Evolutionary conservation across 2,888 invertebrate species (phyloP).

Genomic region (Xylocampa areola): DNA sequence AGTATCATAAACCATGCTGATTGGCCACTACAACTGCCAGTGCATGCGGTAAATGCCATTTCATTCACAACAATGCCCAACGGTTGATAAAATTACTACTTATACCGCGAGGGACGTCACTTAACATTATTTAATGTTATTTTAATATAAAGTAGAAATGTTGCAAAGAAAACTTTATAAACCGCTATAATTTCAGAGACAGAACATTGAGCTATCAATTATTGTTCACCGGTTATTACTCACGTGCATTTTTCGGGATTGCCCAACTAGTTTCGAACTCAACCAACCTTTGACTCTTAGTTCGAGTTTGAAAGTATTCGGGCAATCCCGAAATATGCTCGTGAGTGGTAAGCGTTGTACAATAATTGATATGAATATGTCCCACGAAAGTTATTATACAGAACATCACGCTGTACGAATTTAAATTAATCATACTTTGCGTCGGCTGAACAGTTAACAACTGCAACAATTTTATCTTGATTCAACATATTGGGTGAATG

Average conservation of each 20-base stretch:
- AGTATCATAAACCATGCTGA: slow-evolving; percentile 31
- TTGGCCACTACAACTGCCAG: slow-evolving; percentile 25
- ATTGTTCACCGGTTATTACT: no score
- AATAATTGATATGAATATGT: no score
- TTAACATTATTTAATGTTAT: slow-evolving; percentile 23
- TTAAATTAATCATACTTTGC: slow-evolving; percentile 31
- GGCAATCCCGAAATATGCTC: no score
- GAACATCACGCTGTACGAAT: slow-evolving; percentile 31
- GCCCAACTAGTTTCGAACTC: no score
- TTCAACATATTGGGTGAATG: slow-evolving; percentile 53
- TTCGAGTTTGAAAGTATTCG: no score
- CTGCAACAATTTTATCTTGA: slow-evolving; percentile 53
- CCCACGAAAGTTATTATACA: no score
- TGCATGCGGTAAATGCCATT: slow-evolving; percentile 40
- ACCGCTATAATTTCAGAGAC: slow-evolving; percentile 10
- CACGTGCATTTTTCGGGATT: no score
- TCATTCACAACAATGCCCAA: slow-evolving; percentile 37
- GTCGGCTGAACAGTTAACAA: slow-evolving; percentile 28
- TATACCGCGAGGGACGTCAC: slow-evolving; percentile 11
- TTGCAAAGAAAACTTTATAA: slow-evolving; percentile 10
- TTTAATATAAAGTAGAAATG: slow-evolving; percentile 10
- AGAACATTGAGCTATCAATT: no score
- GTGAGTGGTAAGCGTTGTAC: no score
- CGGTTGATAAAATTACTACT: slow-evolving; percentile 32
- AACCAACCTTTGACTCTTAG: no score